Percentiles rank a stretch among this genome's conserved stretches.
Evolutionary conservation across 2,888 invertebrate species (phyloP).

Genomic region (Alsophila aescularia): DNA sequence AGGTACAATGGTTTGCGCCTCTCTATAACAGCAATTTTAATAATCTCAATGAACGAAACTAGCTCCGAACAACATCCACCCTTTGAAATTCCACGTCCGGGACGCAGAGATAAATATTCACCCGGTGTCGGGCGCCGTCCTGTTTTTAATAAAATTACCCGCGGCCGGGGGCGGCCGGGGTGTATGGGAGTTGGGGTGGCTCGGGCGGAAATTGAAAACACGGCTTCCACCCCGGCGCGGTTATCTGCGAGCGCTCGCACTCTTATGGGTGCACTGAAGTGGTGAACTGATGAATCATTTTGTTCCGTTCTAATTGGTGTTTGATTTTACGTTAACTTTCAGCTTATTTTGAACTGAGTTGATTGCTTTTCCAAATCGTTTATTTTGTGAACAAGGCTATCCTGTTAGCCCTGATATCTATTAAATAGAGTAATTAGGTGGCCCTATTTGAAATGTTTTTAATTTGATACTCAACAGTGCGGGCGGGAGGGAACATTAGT

Average conservation of each 20-base stretch:
- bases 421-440: too few species aligned
- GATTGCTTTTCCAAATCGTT: background rate
- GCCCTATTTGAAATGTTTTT: too few species aligned
- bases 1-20: background rate
- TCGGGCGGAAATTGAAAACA: slow-evolving; percentile 76
- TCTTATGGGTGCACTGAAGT: slow-evolving; percentile 64
- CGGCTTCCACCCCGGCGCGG: slow-evolving; percentile 66
- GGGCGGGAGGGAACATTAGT: too few species aligned
- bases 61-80: slow-evolving; percentile 36
- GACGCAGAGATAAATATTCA: slow-evolving; percentile 76
- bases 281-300: slow-evolving; percentile 52
- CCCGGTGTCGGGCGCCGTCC: slow-evolving; percentile 52
- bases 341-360: background rate
- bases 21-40: slow-evolving; percentile 15
- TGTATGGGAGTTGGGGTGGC: slow-evolving; percentile 22
- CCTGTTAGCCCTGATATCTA: too few species aligned
- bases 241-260: slow-evolving; percentile 43
- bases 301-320: slow-evolving; percentile 34
- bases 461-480: too few species aligned
- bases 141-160: slow-evolving; percentile 81
- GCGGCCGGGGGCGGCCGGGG: slow-evolving; percentile 38
- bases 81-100: slow-evolving; percentile 53
- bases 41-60: slow-evolving; percentile 9
- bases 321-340: slow-evolving; percentile 8
- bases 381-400: background rate